These are phyloP conservation scores for Pteruthius melanotis DNA, from an alignment of 2,113 vertebrate genomes.

Conservation along the genomic window DNA sequence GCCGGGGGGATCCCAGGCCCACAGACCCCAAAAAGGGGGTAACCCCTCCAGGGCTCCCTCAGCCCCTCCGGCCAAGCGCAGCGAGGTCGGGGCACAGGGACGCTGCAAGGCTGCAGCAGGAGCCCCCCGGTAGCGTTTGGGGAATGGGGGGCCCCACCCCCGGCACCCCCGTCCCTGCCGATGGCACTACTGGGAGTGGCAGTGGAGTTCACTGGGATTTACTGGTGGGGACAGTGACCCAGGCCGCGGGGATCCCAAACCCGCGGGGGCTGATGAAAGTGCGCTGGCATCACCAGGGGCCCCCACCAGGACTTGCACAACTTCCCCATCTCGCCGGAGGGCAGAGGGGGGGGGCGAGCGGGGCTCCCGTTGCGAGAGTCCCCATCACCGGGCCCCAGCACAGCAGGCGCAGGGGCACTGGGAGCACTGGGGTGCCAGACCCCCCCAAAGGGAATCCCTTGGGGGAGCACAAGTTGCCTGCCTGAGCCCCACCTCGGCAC, in stretches of 20 bases:
- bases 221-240: neutral
- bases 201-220: neutral
- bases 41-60: neutral
- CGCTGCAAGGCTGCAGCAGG: neutral
- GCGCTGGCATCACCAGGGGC: rapidly evolving
- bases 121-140: rapidly evolving
- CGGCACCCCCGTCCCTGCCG: rapidly evolving
- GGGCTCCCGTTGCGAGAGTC: neutral
- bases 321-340: neutral
- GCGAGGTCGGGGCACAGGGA: neutral
- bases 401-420: neutral
- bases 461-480: neutral
- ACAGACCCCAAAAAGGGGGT: neutral
- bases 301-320: neutral
- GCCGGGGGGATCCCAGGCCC: neutral
- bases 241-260: neutral
- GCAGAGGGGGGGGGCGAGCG: rapidly evolving
- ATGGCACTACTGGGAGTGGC: neutral
- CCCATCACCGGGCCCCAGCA: too few relatives aligned
- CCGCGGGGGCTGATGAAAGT: too few relatives aligned
- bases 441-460: neutral
- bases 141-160: neutral
- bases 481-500: neutral
- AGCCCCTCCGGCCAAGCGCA: neutral
- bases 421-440: neutral